Conservation (phyloP, 2,113 vertebrate genomes). For the Amphilophus citrinellus region DNA sequence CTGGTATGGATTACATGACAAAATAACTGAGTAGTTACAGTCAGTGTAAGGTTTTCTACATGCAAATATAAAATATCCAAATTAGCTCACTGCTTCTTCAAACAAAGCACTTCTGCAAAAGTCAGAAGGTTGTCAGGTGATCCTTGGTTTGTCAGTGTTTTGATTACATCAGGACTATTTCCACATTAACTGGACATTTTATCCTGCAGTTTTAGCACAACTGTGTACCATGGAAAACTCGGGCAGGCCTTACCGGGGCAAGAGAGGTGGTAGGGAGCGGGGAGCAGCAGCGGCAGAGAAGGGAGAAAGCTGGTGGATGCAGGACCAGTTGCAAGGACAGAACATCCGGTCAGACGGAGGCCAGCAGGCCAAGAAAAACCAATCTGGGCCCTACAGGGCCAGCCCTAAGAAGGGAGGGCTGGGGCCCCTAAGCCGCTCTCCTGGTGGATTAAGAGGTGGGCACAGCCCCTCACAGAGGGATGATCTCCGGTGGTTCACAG, state of each 20-base stretch:
- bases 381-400: conserved; percentile 69
- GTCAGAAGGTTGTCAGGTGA: background rate
- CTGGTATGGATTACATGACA: background rate
- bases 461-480: conserved; percentile 85
- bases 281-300: conserved; percentile 75
- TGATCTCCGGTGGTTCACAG: conserved; percentile 79
- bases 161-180: background rate
- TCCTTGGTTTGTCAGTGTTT: background rate
- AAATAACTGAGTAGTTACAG: background rate
- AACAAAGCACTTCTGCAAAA: background rate
- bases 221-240: conserved; percentile 86
- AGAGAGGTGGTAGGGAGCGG: conserved; percentile 77
- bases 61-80: background rate
- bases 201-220: conserved; percentile 57
- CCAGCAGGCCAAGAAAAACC: conserved; percentile 77
- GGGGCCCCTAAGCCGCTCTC: conserved; percentile 76
- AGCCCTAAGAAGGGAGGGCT: conserved; percentile 83
- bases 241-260: conserved; percentile 81
- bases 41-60: background rate
- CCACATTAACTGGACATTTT: conserved; percentile 8
- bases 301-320: conserved; percentile 80
- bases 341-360: conserved; percentile 80
- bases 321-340: conserved; percentile 79
- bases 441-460: conserved; percentile 79
- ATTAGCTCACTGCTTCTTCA: background rate